phyloP scores from a whole-genome alignment of 1,140 invertebrate species.

The Ephestia elutella region DNA sequence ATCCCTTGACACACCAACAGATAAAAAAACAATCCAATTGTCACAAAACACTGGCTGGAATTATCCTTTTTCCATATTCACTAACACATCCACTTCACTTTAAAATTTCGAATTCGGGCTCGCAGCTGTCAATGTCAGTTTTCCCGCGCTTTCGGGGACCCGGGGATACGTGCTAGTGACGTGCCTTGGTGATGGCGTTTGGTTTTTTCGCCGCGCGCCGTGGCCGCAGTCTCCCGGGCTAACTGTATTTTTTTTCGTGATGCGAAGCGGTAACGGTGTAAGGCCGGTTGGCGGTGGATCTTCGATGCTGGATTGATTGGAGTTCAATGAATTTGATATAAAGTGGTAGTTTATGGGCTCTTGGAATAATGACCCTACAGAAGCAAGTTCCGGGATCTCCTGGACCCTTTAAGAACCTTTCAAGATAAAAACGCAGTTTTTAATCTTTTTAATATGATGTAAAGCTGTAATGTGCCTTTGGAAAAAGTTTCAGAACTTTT shows the following conservation, averaged over 20 bases:
- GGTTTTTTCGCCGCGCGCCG: conserved; percentile 64
- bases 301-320: conserved; percentile 33
- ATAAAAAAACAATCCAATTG: conserved; percentile 45
- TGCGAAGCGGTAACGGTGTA: conserved; percentile 55
- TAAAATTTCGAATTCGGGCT: conserved; percentile 31
- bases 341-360: background rate
- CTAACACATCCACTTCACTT: conserved; percentile 11
- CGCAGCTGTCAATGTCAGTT: conserved; percentile 54
- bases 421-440: no score
- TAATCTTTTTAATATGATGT: no score
- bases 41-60: conserved; percentile 30
- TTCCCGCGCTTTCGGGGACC: conserved; percentile 42
- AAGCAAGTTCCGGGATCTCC: no score
- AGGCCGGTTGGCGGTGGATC: conserved; percentile 52
- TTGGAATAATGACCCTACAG: no score
- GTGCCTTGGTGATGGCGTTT: conserved; percentile 45
- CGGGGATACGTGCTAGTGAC: conserved; percentile 51
- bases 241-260: conserved; percentile 72
- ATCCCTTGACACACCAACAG: conserved; percentile 40
- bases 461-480: no score
- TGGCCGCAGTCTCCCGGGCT: conserved; percentile 36
- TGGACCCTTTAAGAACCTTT: no score
- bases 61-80: conserved; percentile 50
- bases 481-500: no score
- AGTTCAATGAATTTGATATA: conserved; percentile 32